Base-by-base conservation (phyloP, 2,888 invertebrate species). In the Spisula solida region DNA sequence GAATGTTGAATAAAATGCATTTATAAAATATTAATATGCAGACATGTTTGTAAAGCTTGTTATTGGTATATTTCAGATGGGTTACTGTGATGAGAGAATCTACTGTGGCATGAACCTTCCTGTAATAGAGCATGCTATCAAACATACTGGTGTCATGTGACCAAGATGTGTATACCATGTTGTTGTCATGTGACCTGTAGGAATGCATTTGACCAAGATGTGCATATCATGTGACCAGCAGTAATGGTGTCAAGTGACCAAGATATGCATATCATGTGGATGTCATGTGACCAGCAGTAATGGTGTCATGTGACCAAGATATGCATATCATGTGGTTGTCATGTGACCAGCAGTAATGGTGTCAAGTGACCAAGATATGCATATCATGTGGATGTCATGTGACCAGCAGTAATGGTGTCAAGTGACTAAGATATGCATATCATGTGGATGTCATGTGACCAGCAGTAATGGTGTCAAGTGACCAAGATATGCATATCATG, bases 81-180 rank as follows among this genome's bases (percentile, higher is more conserved):
- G 89, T 94, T 51, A 94, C 89, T 16, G 93, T 93, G 12, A 91
- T 94, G 93, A 91, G 91, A 86, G 93, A 94, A 83, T 92, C 94
- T 4, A 93, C 94, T 14, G 92, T 94, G n/a, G 90, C 93, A 1
- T 93, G 81, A 90, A 20, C 8, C 47, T 47, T 51, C 60, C 60
- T 66, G 25, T 10, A 66, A 0, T 90, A 8, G 60, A n/a, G 25
- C 10, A 0, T 66, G 25, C n/a, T 25, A 8, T 20, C 25, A 66
- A 25, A 25, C 25, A 66, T 6, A 25, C 20, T 66, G 25, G 4
- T n/a, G 25, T 66, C 60, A 66, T 66, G 60, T 66, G 60, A 66
- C 60, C 60, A 66, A 94, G 94, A 82, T 94, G 94, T 18, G 20
- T n/a, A 25, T 60, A n/a, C 20, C 41, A 47, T 47, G 41, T 47